Evolutionary conservation across 2,113 vertebrate species (phyloP), one percentile per base, ranked within the genome.

Genomic region (Gymnocephalus cernua): DNA sequence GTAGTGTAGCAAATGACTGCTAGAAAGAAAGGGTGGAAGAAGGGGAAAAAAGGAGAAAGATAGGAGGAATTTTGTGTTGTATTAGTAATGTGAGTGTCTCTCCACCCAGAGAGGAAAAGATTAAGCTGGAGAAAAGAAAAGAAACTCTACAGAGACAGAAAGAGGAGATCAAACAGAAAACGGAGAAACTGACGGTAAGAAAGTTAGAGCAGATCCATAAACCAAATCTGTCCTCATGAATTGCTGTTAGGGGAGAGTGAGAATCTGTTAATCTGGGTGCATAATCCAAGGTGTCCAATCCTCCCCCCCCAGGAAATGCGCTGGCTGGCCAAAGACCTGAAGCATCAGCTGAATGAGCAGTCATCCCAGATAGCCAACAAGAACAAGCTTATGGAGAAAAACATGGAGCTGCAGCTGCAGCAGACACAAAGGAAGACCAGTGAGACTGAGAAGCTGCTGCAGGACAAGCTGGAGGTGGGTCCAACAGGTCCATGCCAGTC

Each of bases 391-490:
- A 25, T 56, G 48, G 50, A 80, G 64, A 63, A 71, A 1, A 21
- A 4, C 4, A 35, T 11, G 7, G 71, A 44, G 64, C 58, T 71
- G 66, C 32, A 84, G 77, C 23, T 76, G 15, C 67, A 70, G 67
- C 51, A 25, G 45, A 27, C 23, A 18, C 66, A 87, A 14, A 75
- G 56, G 44, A 64, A 86, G 45, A 67, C 7, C 7, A 50, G 4
- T 1, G 16, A 68, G 51, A 27, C 77, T 18, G 80, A 86, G 67
- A 45, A 48, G 44, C 51, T 45, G 51, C 86, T 84, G 45, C 45
- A 74, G 66, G 47, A 79, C 2, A 32, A 88, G 73, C 69, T 77
- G 32, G 41, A 80, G 86, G 92, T 93, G 54, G 45, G 84, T 74
- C 57, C 23, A 56, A 27, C 14, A 7, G 18, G 18, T 21, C 23